Percentiles rank a stretch among this genome's conserved stretches.
Conservation (phyloP, 2,797 vertebrate species). For the Otolemur crassicaudatus region DNA sequence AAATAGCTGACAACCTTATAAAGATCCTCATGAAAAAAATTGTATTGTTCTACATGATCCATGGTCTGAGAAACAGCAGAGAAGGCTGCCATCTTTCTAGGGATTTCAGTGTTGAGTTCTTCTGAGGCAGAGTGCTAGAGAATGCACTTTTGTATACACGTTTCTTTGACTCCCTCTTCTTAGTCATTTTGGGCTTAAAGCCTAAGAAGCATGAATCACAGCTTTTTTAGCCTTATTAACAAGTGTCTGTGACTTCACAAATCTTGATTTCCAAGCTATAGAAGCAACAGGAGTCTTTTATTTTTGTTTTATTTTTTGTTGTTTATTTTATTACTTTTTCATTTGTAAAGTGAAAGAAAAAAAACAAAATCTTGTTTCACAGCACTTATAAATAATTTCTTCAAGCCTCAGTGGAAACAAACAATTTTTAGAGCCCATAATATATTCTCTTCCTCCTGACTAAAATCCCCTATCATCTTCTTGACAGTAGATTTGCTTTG, state of each 20-base stretch:
- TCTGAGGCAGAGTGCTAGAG: neutral
- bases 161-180: neutral
- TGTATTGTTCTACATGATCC: neutral
- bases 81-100: neutral
- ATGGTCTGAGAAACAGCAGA: neutral
- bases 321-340: neutral
- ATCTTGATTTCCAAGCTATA: neutral
- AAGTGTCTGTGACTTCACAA: neutral
- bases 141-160: neutral
- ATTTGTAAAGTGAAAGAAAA: neutral
- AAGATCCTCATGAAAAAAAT: neutral
- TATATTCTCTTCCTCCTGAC: neutral
- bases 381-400: neutral
- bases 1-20: neutral
- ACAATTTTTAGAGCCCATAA: neutral
- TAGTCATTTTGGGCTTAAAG: neutral
- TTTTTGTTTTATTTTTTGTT: neutral
- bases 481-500: neutral
- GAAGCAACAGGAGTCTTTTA: neutral
- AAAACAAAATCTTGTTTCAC: neutral
- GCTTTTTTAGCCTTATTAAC: neutral
- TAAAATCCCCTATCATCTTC: neutral
- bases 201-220: neutral
- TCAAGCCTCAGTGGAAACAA: neutral
- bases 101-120: neutral